These are phyloP conservation scores for Lutjanus argentimaculatus DNA, from an alignment of 2,797 vertebrate genomes.

Conservation along the genomic window DNA sequence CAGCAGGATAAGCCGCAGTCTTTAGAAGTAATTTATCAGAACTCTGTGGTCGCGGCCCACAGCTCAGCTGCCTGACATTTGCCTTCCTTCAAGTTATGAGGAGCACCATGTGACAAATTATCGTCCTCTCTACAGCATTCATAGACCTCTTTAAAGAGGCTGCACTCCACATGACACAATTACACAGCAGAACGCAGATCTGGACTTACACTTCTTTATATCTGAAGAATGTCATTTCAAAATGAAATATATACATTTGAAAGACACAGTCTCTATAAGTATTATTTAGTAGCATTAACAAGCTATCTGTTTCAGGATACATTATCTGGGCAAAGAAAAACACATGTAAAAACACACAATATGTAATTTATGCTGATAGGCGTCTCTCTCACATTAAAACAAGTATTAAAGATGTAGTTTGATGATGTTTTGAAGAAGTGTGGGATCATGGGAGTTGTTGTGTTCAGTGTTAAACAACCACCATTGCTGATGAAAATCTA, in stretches of 20 bases:
- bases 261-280: too few relatives aligned
- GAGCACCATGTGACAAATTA: conserved; percentile 40
- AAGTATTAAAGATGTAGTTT: too few relatives aligned
- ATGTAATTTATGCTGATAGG: too few relatives aligned
- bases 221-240: not conserved
- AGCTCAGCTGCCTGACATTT: conserved; percentile 59
- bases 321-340: too few relatives aligned
- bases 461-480: too few relatives aligned
- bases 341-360: too few relatives aligned
- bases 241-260: not conserved
- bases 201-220: not conserved
- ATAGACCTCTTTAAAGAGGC: conserved; percentile 18
- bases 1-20: conserved; percentile 64
- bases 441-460: too few relatives aligned
- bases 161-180: not conserved
- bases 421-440: too few relatives aligned
- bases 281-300: not conserved
- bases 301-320: too few relatives aligned
- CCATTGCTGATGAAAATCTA: too few relatives aligned
- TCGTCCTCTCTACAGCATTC: conserved; percentile 29
- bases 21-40: conserved; percentile 68
- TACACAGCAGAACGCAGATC: not conserved
- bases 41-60: conserved; percentile 13
- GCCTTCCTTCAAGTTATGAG: conserved; percentile 39
- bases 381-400: too few relatives aligned